Conservation (phyloP, 1,140 invertebrate species). For the Drosophila virilis region DNA sequence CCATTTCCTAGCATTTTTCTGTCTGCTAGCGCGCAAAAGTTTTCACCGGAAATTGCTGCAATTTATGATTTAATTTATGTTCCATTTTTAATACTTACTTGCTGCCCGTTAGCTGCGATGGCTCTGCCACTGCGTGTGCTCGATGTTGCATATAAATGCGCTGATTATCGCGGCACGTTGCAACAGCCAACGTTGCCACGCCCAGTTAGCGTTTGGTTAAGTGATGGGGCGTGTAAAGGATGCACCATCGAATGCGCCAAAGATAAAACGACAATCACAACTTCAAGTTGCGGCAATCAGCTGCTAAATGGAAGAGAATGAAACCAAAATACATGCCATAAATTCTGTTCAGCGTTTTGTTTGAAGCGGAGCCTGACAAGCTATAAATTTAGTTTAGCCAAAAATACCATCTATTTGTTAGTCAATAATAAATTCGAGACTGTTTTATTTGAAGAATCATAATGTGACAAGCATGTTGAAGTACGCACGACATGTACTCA, state of each 20-base stretch:
- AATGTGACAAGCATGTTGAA: too few species aligned
- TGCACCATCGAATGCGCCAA: constrained; percentile 17
- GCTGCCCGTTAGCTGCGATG: constrained; percentile 7
- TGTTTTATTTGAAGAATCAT: too few species aligned
- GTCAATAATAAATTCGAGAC: too few species aligned
- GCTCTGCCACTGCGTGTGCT: constrained; percentile 33
- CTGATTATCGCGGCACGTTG: constrained; percentile 63
- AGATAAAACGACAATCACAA: constrained; percentile 62
- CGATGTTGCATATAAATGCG: constrained; percentile 72
- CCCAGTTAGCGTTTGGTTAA: constrained; percentile 17
- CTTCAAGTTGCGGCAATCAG: constrained; percentile 57
- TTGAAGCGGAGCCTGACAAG: neutral
- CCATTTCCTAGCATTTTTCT: constrained; percentile 68
- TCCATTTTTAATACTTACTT: constrained; percentile 68
- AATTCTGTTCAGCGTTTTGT: constrained; percentile 1
- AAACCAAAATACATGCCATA: constrained; percentile 4
- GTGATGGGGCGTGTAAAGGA: constrained; percentile 28
- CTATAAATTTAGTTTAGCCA: too few species aligned
- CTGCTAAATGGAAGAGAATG: constrained; percentile 43
- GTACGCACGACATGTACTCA: too few species aligned
- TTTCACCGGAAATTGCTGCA: constrained; percentile 76
- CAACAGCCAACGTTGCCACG: constrained; percentile 6
- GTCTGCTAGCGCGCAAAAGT: constrained; percentile 43
- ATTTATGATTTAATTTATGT: constrained; percentile 83
- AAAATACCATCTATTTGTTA: too few species aligned